These are phyloP conservation scores for Umimayanthus chanpuru DNA, from an alignment of 92 coral and sea anemone species.

Conservation along the genomic window DNA sequence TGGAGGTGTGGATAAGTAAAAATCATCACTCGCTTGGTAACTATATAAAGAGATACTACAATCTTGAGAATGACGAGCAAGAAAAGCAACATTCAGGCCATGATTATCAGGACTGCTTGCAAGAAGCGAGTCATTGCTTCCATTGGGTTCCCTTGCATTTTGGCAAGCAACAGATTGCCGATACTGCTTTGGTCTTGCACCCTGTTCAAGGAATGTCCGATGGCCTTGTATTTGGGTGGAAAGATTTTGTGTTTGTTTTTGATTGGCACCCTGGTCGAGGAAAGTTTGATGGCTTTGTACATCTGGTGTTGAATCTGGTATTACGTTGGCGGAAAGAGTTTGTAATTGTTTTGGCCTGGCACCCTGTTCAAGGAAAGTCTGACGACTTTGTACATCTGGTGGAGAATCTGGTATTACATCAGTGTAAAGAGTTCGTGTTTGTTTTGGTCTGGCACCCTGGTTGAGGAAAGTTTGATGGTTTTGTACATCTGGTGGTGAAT, in stretches of 20 bases:
- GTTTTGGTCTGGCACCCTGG: conserved; percentile 3
- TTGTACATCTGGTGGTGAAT: neutral
- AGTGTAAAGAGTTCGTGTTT: neutral
- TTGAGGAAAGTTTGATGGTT: neutral
- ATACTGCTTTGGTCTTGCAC: neutral
- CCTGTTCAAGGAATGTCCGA: too few relatives aligned
- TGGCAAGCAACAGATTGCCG: neutral
- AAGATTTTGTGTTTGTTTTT: too few relatives aligned
- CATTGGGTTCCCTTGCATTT: neutral
- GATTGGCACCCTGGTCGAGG: too few relatives aligned
- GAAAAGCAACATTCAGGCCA: conserved; percentile 15
- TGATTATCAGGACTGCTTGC: neutral
- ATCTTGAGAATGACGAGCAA: conserved; percentile 27
- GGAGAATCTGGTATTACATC: too few relatives aligned
- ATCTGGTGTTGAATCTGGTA: neutral
- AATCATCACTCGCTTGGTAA: neutral
- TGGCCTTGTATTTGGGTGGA: too few relatives aligned
- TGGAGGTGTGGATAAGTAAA: neutral
- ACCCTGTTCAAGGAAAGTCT: too few relatives aligned
- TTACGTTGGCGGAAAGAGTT: too few relatives aligned
- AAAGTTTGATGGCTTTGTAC: neutral
- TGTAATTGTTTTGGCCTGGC: too few relatives aligned
- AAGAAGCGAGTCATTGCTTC: neutral
- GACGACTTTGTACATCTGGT: too few relatives aligned
- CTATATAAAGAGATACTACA: neutral